These are phyloP conservation scores for Anser brachyrhynchus DNA, from an alignment of 2,113 vertebrate species.

Conservation along the genomic window DNA sequence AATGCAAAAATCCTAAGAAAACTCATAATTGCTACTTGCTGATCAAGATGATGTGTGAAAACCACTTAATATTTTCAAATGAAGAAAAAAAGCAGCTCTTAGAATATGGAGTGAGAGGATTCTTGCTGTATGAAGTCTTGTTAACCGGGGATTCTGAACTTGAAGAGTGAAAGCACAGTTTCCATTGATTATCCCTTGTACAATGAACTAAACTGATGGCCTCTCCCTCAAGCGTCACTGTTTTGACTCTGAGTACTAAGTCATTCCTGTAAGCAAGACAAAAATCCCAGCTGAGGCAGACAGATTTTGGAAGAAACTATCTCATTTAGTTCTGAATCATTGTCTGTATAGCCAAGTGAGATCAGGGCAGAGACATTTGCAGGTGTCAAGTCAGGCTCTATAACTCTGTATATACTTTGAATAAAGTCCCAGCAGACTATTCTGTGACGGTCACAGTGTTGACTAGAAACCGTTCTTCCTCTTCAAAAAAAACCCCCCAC, in stretches of 20 bases:
- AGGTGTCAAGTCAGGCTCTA: neutral
- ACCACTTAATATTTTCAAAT: neutral
- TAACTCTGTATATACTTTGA: neutral
- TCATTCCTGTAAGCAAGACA: neutral
- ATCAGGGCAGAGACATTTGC: neutral
- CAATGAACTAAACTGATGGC: neutral
- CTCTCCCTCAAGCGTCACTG: neutral
- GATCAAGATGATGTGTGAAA: neutral
- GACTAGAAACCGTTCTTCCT: neutral
- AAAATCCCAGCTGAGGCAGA: neutral
- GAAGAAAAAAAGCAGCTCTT: neutral
- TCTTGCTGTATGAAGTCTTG: neutral
- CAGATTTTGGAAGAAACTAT: conserved; percentile 1
- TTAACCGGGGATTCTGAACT: neutral
- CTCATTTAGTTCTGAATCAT: neutral
- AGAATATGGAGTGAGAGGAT: neutral
- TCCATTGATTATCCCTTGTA: neutral
- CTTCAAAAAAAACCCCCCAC: neutral
- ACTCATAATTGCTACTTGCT: neutral
- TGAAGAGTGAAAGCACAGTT: neutral
- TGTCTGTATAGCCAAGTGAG: neutral
- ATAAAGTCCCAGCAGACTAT: neutral
- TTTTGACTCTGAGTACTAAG: neutral
- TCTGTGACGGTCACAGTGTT: neutral
- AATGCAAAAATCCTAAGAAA: neutral